phyloP scores from a whole-genome alignment of 2,888 invertebrate genomes.

The Nephrotoma appendiculata region DNA sequence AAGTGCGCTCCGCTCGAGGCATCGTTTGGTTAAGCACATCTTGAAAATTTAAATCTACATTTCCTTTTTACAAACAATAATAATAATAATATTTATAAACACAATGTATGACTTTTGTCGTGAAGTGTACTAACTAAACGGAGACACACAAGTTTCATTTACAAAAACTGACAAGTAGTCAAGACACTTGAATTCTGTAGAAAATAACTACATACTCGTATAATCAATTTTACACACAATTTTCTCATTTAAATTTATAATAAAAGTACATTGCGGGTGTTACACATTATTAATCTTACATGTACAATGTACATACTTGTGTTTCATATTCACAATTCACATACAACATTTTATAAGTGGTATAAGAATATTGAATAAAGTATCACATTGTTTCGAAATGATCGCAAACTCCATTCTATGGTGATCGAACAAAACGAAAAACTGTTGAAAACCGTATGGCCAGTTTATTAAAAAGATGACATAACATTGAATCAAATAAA shows the following conservation, averaged over 20 bases:
- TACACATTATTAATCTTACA: not conserved
- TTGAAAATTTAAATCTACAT: too few species aligned
- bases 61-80: too few species aligned
- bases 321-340: not conserved
- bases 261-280: not conserved
- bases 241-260: not conserved
- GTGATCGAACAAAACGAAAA: not conserved
- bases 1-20: too few species aligned
- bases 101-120: too few species aligned
- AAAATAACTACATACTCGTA: too few species aligned
- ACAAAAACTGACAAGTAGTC: too few species aligned
- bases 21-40: too few species aligned
- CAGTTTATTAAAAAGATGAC: not conserved
- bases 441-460: not conserved
- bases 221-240: not conserved
- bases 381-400: not conserved
- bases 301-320: too few species aligned
- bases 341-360: not conserved
- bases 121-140: too few species aligned
- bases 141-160: too few species aligned
- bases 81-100: too few species aligned
- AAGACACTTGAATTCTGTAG: too few species aligned
- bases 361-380: not conserved
- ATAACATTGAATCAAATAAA: not conserved
- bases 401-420: not conserved